Evolutionary conservation across 2,888 invertebrate species (phyloP).

Genomic region (Macrophya alboannulata): DNA sequence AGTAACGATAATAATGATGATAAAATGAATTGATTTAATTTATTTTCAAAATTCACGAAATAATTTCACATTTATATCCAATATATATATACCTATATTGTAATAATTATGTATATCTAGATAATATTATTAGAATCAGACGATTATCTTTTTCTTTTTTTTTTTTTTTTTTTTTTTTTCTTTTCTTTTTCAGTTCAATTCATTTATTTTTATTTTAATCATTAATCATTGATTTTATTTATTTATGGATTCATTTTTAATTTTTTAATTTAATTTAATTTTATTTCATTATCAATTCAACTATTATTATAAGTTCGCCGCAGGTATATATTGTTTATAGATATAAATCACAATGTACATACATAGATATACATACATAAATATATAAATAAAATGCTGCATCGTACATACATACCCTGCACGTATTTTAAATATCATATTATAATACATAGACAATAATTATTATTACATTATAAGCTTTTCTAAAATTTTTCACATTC

Average conservation of each 20-base stretch:
- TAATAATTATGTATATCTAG: neutral
- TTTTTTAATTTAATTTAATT: neutral
- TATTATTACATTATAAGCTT: constrained; percentile 27
- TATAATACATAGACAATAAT: neutral
- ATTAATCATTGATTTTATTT: too few species aligned
- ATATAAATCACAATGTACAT: neutral
- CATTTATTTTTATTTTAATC: too few species aligned
- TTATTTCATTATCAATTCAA: neutral
- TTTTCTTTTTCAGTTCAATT: neutral
- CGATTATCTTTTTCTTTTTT: neutral
- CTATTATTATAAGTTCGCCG: neutral
- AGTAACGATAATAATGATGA: neutral
- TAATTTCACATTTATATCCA: neutral
- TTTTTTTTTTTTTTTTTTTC: neutral
- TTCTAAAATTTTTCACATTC: constrained; percentile 1
- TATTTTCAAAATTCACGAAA: constrained; percentile 22
- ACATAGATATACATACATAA: neutral
- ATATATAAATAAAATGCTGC: too few species aligned
- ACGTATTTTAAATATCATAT: constrained; percentile 1
- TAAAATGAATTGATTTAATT: constrained; percentile 1
- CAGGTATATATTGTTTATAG: neutral
- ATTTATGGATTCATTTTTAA: neutral
- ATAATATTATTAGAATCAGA: neutral
- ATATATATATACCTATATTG: neutral
- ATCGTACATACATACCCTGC: neutral